phyloP scores from a whole-genome alignment of 2,888 invertebrate genomes.

The Cyrtodaria siliqua region DNA sequence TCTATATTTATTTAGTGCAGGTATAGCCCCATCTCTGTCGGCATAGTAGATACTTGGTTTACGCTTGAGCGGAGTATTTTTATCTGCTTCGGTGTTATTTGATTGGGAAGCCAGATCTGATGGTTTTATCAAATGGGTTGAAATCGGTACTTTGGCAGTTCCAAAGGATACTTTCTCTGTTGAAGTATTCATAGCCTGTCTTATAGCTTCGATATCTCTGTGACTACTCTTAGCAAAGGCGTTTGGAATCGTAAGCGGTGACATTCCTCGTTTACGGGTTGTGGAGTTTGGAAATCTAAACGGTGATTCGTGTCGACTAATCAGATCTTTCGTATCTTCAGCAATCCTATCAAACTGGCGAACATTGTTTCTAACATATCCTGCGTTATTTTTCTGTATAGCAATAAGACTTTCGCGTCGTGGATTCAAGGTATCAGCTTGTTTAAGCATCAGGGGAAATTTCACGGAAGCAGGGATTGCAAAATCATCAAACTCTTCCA shows the following conservation, averaged over 20 bases:
- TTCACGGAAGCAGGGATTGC: constrained; percentile 48
- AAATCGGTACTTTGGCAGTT: constrained; percentile 73
- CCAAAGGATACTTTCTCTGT: constrained; percentile 57
- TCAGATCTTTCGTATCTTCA: constrained; percentile 52
- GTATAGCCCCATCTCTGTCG: constrained; percentile 36
- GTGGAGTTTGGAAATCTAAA: constrained; percentile 76
- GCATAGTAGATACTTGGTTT: constrained; percentile 72
- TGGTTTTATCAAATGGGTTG: constrained; percentile 75
- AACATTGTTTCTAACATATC: constrained; percentile 76
- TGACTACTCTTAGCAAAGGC: constrained; percentile 66
- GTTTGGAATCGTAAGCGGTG: constrained; percentile 79
- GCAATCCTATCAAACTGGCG: constrained; percentile 66
- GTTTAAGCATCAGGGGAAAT: constrained; percentile 66
- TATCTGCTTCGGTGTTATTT: constrained; percentile 7
- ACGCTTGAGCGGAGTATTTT: constrained; percentile 50
- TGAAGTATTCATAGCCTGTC: constrained; percentile 42
- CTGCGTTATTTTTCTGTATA: constrained; percentile 74
- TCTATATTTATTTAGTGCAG: constrained; percentile 9
- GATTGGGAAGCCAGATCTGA: constrained; percentile 54
- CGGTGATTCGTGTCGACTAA: constrained; percentile 69
- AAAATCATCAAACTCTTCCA: constrained; percentile 56
- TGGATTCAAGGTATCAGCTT: constrained; percentile 70
- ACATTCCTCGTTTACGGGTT: constrained; percentile 71
- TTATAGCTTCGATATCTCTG: constrained; percentile 57
- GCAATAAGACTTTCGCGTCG: constrained; percentile 77